A percentile compares a stretch with the other conserved stretches of the same genome.
These are phyloP conservation scores for Deroplatys truncata DNA, from an alignment of 2,888 invertebrate genomes.

Conservation along the genomic window DNA sequence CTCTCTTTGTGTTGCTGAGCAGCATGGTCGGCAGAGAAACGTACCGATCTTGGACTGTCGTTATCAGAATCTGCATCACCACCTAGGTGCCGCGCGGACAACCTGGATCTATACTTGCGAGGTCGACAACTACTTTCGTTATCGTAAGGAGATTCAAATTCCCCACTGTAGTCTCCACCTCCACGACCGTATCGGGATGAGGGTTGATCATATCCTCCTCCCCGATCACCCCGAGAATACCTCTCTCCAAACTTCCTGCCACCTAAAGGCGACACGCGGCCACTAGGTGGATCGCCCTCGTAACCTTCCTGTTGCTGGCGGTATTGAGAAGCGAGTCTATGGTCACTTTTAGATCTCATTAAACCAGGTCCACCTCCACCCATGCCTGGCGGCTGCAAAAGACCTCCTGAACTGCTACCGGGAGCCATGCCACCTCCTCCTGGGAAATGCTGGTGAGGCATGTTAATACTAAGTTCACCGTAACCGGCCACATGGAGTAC, in stretches of 20 bases:
- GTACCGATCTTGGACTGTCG: constrained; percentile 44
- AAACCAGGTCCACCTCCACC: constrained; percentile 74
- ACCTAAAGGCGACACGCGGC: constrained; percentile 56
- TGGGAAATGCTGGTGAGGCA: constrained; percentile 55
- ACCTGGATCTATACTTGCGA: constrained; percentile 66
- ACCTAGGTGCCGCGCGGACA: constrained; percentile 55
- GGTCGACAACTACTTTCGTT: constrained; percentile 58
- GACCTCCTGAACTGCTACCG: constrained; percentile 44
- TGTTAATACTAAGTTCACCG: constrained; percentile 82
- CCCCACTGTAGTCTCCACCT: constrained; percentile 54
- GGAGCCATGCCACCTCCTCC: constrained; percentile 38
- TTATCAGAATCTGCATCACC: constrained; percentile 38
- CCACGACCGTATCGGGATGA: constrained; percentile 46
- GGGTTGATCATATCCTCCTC: constrained; percentile 25
- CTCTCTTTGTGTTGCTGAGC: constrained; percentile 44
- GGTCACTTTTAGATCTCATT: constrained; percentile 91
- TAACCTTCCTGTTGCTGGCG: constrained; percentile 73
- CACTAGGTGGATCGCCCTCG: constrained; percentile 50
- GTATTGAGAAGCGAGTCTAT: constrained; percentile 83
- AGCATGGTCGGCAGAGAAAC: constrained; percentile 23
- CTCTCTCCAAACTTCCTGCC: constrained; percentile 74
- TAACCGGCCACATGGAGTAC: constrained; percentile 78
- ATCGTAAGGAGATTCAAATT: constrained; percentile 59
- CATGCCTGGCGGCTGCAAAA: constrained; percentile 54
- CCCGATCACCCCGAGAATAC: constrained; percentile 30